phyloP scores from a whole-genome alignment of 2,888 invertebrate species.

The Dendrolimus pini region DNA sequence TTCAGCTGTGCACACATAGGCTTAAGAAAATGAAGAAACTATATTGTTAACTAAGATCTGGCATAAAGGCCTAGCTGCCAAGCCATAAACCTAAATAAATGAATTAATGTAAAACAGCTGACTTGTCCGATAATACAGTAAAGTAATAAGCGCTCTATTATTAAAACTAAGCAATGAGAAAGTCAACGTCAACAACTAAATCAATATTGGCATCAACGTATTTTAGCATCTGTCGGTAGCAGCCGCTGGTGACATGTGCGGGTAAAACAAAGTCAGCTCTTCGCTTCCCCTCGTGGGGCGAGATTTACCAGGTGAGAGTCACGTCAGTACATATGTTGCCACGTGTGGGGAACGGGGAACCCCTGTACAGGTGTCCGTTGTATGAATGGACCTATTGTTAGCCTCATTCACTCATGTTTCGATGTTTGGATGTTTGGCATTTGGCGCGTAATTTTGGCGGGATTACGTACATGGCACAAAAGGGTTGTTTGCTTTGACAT shows the following conservation, averaged over 20 bases:
- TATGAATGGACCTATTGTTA: slow-evolving; percentile 60
- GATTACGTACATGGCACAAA: slow-evolving; percentile 30
- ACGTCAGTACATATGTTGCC: slow-evolving; percentile 52
- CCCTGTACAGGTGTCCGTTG: slow-evolving; percentile 63
- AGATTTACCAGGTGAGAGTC: slow-evolving; percentile 66
- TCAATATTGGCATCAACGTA: slow-evolving; percentile 64
- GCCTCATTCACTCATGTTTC: slow-evolving; percentile 54
- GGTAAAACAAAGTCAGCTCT: slow-evolving; percentile 55
- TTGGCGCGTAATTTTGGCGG: slow-evolving; percentile 63
- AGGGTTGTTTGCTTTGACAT: slow-evolving; percentile 45
- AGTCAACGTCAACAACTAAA: slow-evolving; percentile 40
- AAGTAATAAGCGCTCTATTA: neutral
- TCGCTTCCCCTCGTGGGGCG: slow-evolving; percentile 54
- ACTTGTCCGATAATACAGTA: neutral
- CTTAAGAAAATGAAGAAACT: too few species aligned
- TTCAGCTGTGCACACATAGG: too few species aligned
- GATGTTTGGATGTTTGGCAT: slow-evolving; percentile 27
- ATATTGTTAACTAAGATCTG: too few species aligned
- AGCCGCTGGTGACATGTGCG: slow-evolving; percentile 68
- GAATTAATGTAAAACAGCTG: too few species aligned
- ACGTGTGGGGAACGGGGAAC: slow-evolving; percentile 59
- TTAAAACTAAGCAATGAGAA: neutral
- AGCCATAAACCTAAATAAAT: too few species aligned
- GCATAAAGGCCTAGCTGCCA: too few species aligned
- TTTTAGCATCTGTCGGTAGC: slow-evolving; percentile 74